Evolutionary conservation across 2,797 vertebrate genomes (phyloP).

Genomic region (Lithobates pipiens): DNA sequence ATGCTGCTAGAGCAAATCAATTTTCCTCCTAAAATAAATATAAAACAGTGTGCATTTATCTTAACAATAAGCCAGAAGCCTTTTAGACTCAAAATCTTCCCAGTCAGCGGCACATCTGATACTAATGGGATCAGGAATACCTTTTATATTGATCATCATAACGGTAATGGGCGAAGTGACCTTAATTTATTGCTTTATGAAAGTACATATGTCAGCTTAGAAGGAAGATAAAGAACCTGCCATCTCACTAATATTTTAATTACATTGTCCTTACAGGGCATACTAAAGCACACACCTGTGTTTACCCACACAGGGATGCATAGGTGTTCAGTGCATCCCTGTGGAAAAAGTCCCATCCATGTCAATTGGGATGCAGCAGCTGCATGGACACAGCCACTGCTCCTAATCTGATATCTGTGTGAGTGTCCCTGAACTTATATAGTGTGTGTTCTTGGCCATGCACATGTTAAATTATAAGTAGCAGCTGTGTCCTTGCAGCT

Average conservation of each 20-base stretch:
- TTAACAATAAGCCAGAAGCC: not conserved
- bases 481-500: too few relatives aligned
- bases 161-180: constrained; percentile 40
- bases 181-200: constrained; percentile 44
- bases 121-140: constrained; percentile 29
- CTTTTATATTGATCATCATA: constrained; percentile 22
- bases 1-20: not conserved
- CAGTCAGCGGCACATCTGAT: not conserved
- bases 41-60: not conserved
- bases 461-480: too few relatives aligned
- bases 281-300: too few relatives aligned
- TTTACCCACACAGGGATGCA: too few relatives aligned
- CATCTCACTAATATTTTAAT: constrained; percentile 32
- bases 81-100: not conserved
- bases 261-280: not conserved
- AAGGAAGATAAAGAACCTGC: constrained; percentile 30
- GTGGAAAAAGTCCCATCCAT: too few relatives aligned
- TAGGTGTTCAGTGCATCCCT: too few relatives aligned
- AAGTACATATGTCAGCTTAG: constrained; percentile 41
- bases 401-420: too few relatives aligned
- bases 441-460: too few relatives aligned
- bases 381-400: too few relatives aligned
- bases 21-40: not conserved
- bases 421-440: too few relatives aligned
- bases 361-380: too few relatives aligned